A percentile compares a stretch with the other conserved stretches of the same genome.
Conservation (phyloP, 2,888 invertebrate genomes). For the Pristionchus arcanus region DNA sequence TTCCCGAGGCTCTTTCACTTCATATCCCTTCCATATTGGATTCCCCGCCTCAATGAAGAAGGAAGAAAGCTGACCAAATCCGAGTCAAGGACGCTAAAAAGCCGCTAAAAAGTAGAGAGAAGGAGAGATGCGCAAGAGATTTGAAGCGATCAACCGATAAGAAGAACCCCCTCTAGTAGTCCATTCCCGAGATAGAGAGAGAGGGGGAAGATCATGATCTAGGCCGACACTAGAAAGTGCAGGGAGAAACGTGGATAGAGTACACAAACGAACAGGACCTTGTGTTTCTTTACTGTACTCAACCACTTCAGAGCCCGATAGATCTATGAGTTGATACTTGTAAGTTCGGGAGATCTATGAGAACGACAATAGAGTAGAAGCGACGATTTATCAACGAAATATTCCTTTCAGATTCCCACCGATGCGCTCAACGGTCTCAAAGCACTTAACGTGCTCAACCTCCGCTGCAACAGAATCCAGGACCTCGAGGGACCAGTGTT, state of each 20-base stretch:
- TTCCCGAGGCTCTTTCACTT: slow-evolving; percentile 32
- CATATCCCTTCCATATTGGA: slow-evolving; percentile 30
- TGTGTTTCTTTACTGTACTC: background rate
- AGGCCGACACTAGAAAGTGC: slow-evolving; percentile 44
- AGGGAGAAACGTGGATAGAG: slow-evolving; percentile 27
- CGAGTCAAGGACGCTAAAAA: slow-evolving; percentile 53
- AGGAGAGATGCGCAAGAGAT: background rate
- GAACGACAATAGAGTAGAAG: background rate
- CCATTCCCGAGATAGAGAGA: background rate
- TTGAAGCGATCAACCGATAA: slow-evolving; percentile 51
- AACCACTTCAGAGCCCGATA: background rate
- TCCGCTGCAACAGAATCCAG: slow-evolving; percentile 80
- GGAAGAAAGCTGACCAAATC: slow-evolving; percentile 44
- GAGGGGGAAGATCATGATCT: background rate
- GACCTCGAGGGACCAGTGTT: slow-evolving; percentile 74
- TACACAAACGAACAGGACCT: background rate
- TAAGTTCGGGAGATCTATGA: background rate
- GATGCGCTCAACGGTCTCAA: slow-evolving; percentile 69
- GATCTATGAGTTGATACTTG: background rate
- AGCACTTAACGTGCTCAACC: slow-evolving; percentile 73
- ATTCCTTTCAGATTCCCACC: slow-evolving; percentile 67
- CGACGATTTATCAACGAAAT: background rate
- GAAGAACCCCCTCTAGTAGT: slow-evolving; percentile 29
- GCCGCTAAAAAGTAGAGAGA: slow-evolving; percentile 21
- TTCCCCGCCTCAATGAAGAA: slow-evolving; percentile 8